Percentiles rank a stretch among this genome's conserved stretches.
phyloP scores from a whole-genome alignment of 2,797 vertebrate species.

The Sciaenops ocellatus region DNA sequence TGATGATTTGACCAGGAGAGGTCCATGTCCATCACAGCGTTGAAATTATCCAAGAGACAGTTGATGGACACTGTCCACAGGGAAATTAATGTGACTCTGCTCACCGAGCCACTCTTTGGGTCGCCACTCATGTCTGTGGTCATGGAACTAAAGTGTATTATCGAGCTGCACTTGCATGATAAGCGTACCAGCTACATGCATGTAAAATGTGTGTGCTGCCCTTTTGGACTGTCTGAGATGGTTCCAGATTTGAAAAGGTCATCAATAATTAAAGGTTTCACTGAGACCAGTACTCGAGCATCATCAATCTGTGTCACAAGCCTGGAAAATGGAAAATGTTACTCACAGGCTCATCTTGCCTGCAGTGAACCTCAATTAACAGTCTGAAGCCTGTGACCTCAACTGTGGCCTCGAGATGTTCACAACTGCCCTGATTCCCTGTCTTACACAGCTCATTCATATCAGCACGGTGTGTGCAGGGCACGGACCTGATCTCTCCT shows the following conservation, averaged over 20 bases:
- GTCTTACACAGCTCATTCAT: constrained; percentile 21
- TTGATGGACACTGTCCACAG: neutral
- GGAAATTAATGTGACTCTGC: neutral
- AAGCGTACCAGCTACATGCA: neutral
- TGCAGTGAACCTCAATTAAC: constrained; percentile 5
- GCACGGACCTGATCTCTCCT: neutral
- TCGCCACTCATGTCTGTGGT: neutral
- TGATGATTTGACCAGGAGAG: neutral
- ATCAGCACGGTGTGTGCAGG: neutral
- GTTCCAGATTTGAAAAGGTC: constrained; percentile 23
- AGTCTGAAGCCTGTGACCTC: neutral
- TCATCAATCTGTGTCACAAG: constrained; percentile 24
- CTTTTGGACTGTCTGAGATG: neutral
- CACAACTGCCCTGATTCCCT: neutral
- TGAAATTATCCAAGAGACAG: neutral
- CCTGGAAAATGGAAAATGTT: constrained; percentile 11
- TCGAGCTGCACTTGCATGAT: neutral
- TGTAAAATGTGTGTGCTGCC: neutral
- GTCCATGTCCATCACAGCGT: neutral
- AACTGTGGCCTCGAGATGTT: neutral
- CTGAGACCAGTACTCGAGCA: neutral
- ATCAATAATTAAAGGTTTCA: constrained; percentile 9
- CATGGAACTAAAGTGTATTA: neutral
- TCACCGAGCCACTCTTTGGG: neutral
- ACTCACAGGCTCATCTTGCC: neutral